Conservation (phyloP, 1,140 invertebrate species). For the Elysia chlorotica region DNA sequence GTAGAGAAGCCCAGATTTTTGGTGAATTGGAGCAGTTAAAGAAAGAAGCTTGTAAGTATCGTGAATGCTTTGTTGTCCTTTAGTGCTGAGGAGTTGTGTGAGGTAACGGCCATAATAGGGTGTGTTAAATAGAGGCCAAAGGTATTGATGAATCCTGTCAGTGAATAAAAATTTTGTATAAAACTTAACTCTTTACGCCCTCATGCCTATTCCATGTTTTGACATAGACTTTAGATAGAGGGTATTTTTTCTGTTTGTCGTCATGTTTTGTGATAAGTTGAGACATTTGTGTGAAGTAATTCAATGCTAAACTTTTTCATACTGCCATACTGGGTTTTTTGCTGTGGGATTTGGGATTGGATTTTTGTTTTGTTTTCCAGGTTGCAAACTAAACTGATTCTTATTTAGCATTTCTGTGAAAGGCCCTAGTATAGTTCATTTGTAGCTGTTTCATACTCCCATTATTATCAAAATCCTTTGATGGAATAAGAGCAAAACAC, state of each 20-base stretch:
- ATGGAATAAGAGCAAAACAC: too few species aligned
- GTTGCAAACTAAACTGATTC: too few species aligned
- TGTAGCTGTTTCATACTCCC: too few species aligned
- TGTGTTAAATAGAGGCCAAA: neutral
- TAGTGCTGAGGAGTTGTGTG: neutral
- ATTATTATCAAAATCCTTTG: too few species aligned
- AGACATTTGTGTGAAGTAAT: too few species aligned
- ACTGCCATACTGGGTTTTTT: too few species aligned
- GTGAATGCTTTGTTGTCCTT: neutral
- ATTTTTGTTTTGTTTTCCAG: too few species aligned
- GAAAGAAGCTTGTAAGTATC: slow-evolving; percentile 43
- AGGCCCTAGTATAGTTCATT: too few species aligned
- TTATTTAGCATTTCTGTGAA: too few species aligned
- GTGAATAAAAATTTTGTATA: neutral
- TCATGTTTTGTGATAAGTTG: too few species aligned
- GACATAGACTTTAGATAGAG: neutral
- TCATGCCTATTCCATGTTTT: neutral
- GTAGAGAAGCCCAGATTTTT: slow-evolving; percentile 41
- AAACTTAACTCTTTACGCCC: neutral
- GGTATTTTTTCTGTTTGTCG: neutral
- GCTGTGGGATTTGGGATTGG: too few species aligned
- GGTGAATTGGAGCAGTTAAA: slow-evolving; percentile 47
- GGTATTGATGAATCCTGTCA: neutral
- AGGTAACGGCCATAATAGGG: neutral
- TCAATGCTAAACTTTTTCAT: too few species aligned